Evolutionary conservation across 2,113 vertebrate genomes (phyloP).

Genomic region (Xyrauchen texanus): DNA sequence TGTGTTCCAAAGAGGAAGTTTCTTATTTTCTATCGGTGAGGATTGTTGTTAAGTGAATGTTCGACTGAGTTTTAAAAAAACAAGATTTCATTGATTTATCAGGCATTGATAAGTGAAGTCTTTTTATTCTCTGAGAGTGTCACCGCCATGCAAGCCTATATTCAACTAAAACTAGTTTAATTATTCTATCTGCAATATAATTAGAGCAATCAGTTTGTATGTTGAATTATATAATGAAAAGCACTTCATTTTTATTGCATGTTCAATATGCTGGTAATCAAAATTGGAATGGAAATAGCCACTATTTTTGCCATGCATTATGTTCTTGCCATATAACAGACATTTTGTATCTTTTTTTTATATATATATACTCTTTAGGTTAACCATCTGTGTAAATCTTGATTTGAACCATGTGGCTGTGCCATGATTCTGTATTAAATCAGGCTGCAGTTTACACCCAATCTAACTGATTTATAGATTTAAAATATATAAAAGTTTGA

Average conservation of each 20-base stretch:
- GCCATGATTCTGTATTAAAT: conserved; percentile 37
- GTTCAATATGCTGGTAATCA: conserved; percentile 16
- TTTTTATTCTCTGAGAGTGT: no score
- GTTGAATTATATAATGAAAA: neutral
- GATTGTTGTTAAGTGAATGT: neutral
- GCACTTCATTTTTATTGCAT: conserved; percentile 29
- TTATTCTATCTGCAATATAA: conserved; percentile 28
- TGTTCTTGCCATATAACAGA: conserved; percentile 1
- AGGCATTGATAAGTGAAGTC: neutral
- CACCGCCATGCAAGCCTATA: no score
- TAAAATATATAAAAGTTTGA: conserved; percentile 17
- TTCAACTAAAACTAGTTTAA: neutral
- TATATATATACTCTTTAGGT: conserved; percentile 1
- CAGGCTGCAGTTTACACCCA: conserved; percentile 34
- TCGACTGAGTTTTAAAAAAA: neutral
- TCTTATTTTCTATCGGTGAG: no score
- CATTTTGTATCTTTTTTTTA: conserved; percentile 13
- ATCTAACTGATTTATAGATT: conserved; percentile 10
- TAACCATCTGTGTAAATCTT: neutral
- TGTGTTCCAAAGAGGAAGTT: conserved; percentile 37
- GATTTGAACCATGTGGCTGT: conserved; percentile 22
- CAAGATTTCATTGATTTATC: neutral
- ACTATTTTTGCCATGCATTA: conserved; percentile 31
- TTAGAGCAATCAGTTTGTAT: conserved; percentile 16
- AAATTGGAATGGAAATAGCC: conserved; percentile 26